A percentile compares a stretch with the other conserved stretches of the same genome.
Conservation (phyloP, 1,140 invertebrate species). For the Ceratoteleas bidentatus region DNA sequence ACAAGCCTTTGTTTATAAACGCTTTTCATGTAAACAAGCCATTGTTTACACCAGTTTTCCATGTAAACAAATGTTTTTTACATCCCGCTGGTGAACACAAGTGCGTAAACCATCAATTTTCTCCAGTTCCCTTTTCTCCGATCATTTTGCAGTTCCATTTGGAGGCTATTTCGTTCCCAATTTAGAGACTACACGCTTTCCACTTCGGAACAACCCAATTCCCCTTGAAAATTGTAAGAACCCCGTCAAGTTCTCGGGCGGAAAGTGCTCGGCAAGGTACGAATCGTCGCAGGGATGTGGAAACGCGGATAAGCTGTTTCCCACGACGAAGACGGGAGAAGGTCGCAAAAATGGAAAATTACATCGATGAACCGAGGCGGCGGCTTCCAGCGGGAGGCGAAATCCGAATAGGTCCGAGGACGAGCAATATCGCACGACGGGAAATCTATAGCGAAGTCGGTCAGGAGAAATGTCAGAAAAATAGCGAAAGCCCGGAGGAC, state of each 20-base stretch:
- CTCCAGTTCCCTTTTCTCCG: too few species aligned
- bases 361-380: conserved; percentile 25
- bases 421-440: not conserved
- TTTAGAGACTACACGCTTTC: too few species aligned
- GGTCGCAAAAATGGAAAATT: conserved; percentile 48
- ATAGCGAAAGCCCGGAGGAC: conserved; percentile 71
- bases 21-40: too few species aligned
- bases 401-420: conserved; percentile 8
- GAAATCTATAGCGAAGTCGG: conserved; percentile 36
- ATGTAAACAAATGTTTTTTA: too few species aligned
- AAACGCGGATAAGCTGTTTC: conserved; percentile 8
- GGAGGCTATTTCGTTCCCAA: too few species aligned
- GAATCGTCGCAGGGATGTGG: not conserved
- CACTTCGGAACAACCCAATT: not conserved
- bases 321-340: conserved; percentile 33
- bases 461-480: conserved; percentile 53
- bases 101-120: too few species aligned
- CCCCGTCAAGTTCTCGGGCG: too few species aligned
- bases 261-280: too few species aligned
- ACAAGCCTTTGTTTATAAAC: too few species aligned
- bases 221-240: not conserved
- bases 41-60: too few species aligned
- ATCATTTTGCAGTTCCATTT: too few species aligned
- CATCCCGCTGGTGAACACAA: too few species aligned
- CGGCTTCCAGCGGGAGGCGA: conserved; percentile 21